Conservation (phyloP, 2,113 vertebrate species). For the Symphodus melops region DNA sequence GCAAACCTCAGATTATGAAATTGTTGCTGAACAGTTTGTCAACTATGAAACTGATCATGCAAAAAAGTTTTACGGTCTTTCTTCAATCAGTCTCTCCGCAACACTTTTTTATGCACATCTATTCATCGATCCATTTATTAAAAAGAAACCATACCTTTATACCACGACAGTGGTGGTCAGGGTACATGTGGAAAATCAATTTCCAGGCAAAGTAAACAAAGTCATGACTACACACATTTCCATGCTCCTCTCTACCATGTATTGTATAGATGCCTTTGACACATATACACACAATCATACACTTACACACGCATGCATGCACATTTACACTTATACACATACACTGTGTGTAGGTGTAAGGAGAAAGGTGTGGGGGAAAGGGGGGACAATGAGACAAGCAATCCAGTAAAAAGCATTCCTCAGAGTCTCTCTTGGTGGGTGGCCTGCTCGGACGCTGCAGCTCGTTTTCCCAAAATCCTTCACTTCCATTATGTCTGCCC, state of each 20-base stretch:
- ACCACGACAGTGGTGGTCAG: slow-evolving; percentile 44
- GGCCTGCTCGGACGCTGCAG: slow-evolving; percentile 57
- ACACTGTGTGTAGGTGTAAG: slow-evolving; percentile 31
- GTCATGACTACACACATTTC: neutral
- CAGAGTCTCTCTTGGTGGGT: slow-evolving; percentile 72
- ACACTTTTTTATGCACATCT: too few species aligned
- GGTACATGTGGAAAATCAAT: neutral
- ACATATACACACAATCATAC: slow-evolving; percentile 4
- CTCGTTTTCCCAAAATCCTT: slow-evolving; percentile 10
- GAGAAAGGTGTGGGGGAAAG: neutral
- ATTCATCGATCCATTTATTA: too few species aligned
- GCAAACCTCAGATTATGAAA: too few species aligned
- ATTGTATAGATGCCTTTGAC: neutral
- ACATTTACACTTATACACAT: slow-evolving; percentile 18
- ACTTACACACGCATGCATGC: slow-evolving; percentile 33
- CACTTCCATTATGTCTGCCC: slow-evolving; percentile 37
- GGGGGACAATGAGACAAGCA: slow-evolving; percentile 46
- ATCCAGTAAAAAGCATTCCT: slow-evolving; percentile 80
- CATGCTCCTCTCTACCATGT: neutral
- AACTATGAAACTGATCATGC: too few species aligned
- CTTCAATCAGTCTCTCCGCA: too few species aligned
- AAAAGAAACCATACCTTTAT: too few species aligned
- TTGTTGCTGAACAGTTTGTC: too few species aligned
- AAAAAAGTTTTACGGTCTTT: too few species aligned
- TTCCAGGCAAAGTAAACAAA: slow-evolving; percentile 30